Conservation (phyloP, 2,797 vertebrate species). For the Channallabes apus region DNA sequence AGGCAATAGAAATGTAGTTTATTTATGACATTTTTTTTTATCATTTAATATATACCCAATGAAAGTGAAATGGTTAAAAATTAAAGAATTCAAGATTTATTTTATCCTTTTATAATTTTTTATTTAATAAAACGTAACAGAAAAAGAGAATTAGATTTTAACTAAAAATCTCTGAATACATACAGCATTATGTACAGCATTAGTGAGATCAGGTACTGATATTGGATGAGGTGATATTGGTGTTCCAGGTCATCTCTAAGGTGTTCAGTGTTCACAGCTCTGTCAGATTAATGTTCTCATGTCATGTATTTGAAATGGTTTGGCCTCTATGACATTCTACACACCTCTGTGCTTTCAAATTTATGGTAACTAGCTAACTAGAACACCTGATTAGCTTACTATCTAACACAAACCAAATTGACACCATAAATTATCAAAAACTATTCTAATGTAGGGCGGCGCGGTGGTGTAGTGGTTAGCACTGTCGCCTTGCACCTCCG, state of each 20-base stretch:
- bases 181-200: neutral
- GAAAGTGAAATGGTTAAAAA: neutral
- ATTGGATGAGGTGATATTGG: neutral
- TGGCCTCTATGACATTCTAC: too few relatives aligned
- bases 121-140: too few relatives aligned
- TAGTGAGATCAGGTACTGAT: neutral
- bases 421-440: too few relatives aligned
- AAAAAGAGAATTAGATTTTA: neutral
- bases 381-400: too few relatives aligned
- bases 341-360: too few relatives aligned
- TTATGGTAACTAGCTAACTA: too few relatives aligned
- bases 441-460: too few relatives aligned
- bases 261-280: neutral
- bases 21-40: neutral
- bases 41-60: neutral
- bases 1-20: slow-evolving; percentile 45
- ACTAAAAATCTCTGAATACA: neutral
- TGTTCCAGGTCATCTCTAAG: neutral
- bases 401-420: too few relatives aligned
- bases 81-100: neutral
- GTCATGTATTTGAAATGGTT: too few relatives aligned
- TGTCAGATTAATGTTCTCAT: neutral
- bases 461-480: too few relatives aligned
- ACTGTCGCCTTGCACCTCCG: too few relatives aligned
- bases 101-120: too few relatives aligned